A percentile compares a stretch with the other conserved stretches of the same genome.
Evolutionary conservation across 2,113 vertebrate genomes (phyloP).

Genomic region (Mustelus asterias): DNA sequence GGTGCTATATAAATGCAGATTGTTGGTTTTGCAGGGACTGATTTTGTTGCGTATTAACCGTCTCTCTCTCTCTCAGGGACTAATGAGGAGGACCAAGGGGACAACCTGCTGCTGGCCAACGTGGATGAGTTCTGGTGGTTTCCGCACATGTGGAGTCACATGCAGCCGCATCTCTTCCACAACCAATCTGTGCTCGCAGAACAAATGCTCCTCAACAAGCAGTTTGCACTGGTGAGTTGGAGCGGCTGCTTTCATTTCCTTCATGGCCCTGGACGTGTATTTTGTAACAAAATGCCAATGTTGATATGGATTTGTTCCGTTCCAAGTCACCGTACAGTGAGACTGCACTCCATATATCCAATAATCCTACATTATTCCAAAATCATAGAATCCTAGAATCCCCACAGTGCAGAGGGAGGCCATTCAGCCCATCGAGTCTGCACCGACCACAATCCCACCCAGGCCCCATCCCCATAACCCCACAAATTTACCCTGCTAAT

Average conservation of each 20-base stretch:
- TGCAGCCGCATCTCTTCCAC: slow-evolving; percentile 98
- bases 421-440: too few relatives aligned
- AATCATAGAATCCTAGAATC: too few relatives aligned
- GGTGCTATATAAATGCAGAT: neutral
- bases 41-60: neutral
- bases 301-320: too few relatives aligned
- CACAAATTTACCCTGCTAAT: too few relatives aligned
- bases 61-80: slow-evolving; percentile 62
- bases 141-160: slow-evolving; percentile 99
- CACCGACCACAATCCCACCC: too few relatives aligned
- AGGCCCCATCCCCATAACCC: too few relatives aligned
- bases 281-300: too few relatives aligned
- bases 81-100: slow-evolving; percentile 86
- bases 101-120: slow-evolving; percentile 84
- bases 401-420: too few relatives aligned
- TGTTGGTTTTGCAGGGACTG: neutral
- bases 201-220: slow-evolving; percentile 97
- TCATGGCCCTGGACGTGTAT: neutral
- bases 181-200: slow-evolving; percentile 91
- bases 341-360: neutral
- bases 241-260: neutral
- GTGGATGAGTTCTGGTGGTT: slow-evolving; percentile 99
- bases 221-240: slow-evolving; percentile 87
- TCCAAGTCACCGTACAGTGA: neutral
- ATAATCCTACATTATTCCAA: neutral